Evolutionary conservation across 2,888 invertebrate species (phyloP), one percentile per base, ranked within the genome.

Genomic region (Geotrupes spiniger): DNA sequence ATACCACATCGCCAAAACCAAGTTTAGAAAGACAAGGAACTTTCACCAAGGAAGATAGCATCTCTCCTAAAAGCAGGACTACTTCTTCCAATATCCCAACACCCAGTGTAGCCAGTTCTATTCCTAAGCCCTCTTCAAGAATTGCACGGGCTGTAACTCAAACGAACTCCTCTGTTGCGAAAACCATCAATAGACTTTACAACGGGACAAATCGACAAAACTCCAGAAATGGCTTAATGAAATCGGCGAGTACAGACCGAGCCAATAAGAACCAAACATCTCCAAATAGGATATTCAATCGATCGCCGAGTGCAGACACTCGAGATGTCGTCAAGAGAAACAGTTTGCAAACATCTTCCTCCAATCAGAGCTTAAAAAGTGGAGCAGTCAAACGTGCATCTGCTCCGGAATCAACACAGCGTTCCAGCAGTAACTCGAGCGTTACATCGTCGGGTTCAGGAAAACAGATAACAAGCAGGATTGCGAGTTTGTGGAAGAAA

Each of bases 11-110:
- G 2, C 26, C 36, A 26, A 48, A 79, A 0, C 66, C 78, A 42
- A 78, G 80, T 0, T 69, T 89, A 26, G 88, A 89, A 57, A 79
- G 94, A 17, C 93, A 95, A 71, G 92, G 92, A 9, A 95, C 95
- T 0, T 95, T 95, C 67, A 90, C 92, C 0, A 94, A 93, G 72
- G 92, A 93, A 60, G 89, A 90, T 57, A 77, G 78, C 0, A 66
- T 69, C 10, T 64, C 65, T 38, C 58, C 63, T 1, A 51, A 43
- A 31, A 46, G 27, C 36, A 61, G 53, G 49, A 52, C 56, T 17
- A 40, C 52, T 2, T 54, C 49, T 41, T 46, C 43, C 41, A 46
- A 15, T n/a, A 53, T 55, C 43, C 54, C 58, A 31, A 55, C 52
- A 51, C 59, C 58, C 26, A 21, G n/a, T n/a, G n/a, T n/a, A n/a